Conservation (phyloP, 1,140 invertebrate genomes). For the Drosophila fuyamai region DNA sequence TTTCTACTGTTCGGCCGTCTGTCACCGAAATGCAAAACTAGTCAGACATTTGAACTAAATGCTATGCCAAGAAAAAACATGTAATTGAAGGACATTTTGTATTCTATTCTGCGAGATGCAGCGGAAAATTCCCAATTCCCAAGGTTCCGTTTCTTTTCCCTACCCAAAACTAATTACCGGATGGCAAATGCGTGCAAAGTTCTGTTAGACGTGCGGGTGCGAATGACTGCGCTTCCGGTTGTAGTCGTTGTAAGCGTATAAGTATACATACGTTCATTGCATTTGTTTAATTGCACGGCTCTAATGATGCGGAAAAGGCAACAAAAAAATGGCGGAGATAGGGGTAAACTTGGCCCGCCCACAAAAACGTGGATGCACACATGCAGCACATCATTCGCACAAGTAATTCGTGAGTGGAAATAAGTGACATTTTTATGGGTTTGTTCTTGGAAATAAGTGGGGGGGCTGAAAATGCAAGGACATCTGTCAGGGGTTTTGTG, state of each 20-base stretch:
- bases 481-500: background rate
- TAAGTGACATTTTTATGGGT: conserved; percentile 69
- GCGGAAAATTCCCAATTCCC: conserved; percentile 14
- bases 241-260: conserved; percentile 1
- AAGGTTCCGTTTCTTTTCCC: conserved; percentile 33
- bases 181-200: conserved; percentile 32
- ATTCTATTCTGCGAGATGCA: conserved; percentile 2
- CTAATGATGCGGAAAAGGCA: conserved; percentile 63
- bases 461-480: conserved; percentile 27
- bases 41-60: conserved; percentile 10
- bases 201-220: conserved; percentile 32
- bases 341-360: conserved; percentile 19
- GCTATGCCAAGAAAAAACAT: conserved; percentile 20
- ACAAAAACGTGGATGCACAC: conserved; percentile 17
- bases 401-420: conserved; percentile 26
- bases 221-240: conserved; percentile 46
- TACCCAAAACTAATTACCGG: conserved; percentile 47
- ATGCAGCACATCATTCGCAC: conserved; percentile 15
- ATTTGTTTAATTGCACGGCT: conserved; percentile 69
- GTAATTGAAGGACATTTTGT: conserved; percentile 22
- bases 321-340: background rate
- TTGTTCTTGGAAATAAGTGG: conserved; percentile 45
- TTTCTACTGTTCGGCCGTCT: background rate
- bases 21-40: conserved; percentile 18
- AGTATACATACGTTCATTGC: conserved; percentile 33